phyloP scores from a whole-genome alignment of 1,140 invertebrate genomes.

The Drosophila saltans region DNA sequence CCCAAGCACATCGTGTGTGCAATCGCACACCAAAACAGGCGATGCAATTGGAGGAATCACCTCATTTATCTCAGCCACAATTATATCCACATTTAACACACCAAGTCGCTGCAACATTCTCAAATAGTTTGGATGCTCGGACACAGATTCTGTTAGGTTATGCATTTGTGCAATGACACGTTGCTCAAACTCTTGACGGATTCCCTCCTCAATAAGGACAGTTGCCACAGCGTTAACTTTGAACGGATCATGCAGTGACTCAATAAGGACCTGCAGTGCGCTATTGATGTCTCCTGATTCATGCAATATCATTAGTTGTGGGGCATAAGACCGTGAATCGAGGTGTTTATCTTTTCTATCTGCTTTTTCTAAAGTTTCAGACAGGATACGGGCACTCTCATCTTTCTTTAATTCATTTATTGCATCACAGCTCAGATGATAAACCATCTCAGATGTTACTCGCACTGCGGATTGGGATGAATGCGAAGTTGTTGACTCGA shows the following conservation, averaged over 20 bases:
- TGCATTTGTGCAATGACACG: conserved; percentile 34
- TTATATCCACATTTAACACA: conserved; percentile 32
- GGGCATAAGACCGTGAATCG: background rate
- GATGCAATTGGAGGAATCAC: background rate
- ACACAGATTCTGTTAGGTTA: conserved; percentile 5
- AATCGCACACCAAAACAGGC: conserved; percentile 52
- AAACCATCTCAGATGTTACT: conserved; percentile 29
- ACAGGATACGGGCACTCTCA: no score
- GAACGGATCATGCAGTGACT: conserved; percentile 57
- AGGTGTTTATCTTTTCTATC: no score
- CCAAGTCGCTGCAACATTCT: background rate
- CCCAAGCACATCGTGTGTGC: conserved; percentile 40
- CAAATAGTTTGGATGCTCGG: conserved; percentile 20
- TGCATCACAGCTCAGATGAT: background rate
- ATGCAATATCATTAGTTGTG: conserved; percentile 65
- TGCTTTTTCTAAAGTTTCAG: background rate
- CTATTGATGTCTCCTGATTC: conserved; percentile 58
- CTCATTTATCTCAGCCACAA: conserved; percentile 17
- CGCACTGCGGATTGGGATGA: background rate
- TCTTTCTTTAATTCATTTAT: no score
- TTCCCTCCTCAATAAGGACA: conserved; percentile 56
- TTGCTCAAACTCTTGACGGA: conserved; percentile 38
- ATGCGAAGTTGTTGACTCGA: background rate
- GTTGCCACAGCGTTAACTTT: conserved; percentile 28
- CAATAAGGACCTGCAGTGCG: conserved; percentile 50